These are phyloP conservation scores for Phocides pigmalion DNA, from an alignment of 1,140 invertebrate species.

Conservation along the genomic window DNA sequence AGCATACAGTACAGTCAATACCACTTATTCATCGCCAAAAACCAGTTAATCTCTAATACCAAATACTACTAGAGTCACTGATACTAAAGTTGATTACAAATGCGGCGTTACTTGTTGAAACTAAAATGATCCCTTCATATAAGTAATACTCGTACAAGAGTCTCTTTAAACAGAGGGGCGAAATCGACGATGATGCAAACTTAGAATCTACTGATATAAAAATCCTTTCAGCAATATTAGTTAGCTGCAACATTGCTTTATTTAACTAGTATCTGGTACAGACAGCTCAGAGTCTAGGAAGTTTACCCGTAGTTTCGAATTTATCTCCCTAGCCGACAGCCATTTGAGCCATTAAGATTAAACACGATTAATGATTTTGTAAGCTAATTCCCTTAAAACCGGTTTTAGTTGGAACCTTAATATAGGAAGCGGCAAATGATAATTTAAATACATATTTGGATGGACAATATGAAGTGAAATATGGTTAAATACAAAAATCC, in stretches of 20 bases:
- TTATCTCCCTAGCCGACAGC: constrained; percentile 3
- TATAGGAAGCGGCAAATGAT: background rate
- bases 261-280: constrained; percentile 27
- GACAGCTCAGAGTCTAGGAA: constrained; percentile 5
- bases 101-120: too few species aligned
- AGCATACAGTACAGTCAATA: too few species aligned
- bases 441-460: too few species aligned
- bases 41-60: too few species aligned
- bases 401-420: background rate
- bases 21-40: too few species aligned
- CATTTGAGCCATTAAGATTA: constrained; percentile 18
- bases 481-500: background rate
- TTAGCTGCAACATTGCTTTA: background rate
- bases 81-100: too few species aligned
- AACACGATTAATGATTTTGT: constrained; percentile 19
- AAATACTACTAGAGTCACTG: too few species aligned
- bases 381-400: constrained; percentile 1
- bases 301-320: constrained; percentile 8
- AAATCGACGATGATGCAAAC: background rate
- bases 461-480: background rate
- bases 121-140: too few species aligned
- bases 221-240: background rate
- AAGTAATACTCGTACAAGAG: too few species aligned
- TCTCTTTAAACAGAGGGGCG: too few species aligned
- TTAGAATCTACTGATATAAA: background rate